Base-by-base conservation (phyloP, 2,888 invertebrate species). In the Lasioglossum vierecki region DNA sequence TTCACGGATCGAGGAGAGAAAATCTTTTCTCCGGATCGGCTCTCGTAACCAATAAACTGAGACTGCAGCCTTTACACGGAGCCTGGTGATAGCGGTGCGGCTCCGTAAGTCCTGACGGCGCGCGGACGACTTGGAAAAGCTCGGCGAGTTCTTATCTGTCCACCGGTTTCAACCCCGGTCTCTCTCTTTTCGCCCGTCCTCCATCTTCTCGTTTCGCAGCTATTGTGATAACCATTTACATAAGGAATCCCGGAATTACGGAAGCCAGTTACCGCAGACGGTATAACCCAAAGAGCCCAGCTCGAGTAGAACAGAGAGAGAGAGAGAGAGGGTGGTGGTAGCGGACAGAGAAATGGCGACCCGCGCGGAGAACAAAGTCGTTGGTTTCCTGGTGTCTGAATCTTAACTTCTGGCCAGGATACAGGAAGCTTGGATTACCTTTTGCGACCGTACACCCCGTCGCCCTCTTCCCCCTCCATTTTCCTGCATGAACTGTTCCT, bases 171-270 rank as follows among this genome's bases (percentile, higher is more conserved):
- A 80, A 81, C 76, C 77, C 77, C 71, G 72, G 68, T 68, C 30
- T 35, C 79, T 82, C 44, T 73, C 83, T 75, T 76, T 80, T 75
- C 76, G 35, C 30, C 57, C 63, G 22, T 18, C 49, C 46, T 49
- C 71, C 49, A 22, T 46, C 53, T 73, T 79, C 85, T 83, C 91
- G 87, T 90, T 92, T 93, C 85, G 89, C 91, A 88, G 91, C 92
- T 91, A 93, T 92, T 92, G 92, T 88, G 93, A 93, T 93, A 93
- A 92, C 92, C 92, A 91, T 93, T 93, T 91, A 91, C 91, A 92
- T 92, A 93, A 92, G 91, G 90, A 91, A 93, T 93, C 92, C 86
- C 88, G 91, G 90, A 91, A 89, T 89, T 85, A 88, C 85, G 89
- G 86, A 80, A 85, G 89, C 91, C 90, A 91, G 87, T 91, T 89